Base-by-base conservation (phyloP, 2,888 invertebrate species). In the Ichneumoninae sp. region DNA sequence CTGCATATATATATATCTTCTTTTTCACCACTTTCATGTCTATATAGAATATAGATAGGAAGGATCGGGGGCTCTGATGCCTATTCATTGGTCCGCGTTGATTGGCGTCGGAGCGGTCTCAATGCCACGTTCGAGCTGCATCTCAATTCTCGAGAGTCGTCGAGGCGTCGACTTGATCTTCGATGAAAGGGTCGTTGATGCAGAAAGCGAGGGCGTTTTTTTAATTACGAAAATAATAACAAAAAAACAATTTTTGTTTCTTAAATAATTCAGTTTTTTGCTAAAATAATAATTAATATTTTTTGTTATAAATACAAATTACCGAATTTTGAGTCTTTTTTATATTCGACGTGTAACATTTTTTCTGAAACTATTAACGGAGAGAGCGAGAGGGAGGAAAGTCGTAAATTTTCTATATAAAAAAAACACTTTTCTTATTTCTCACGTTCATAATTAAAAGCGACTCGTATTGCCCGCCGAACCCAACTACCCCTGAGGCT, bases 111-210 rank as follows among this genome's bases (percentile, higher is more conserved):
- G 68, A 57, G 70, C 70, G 70, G 26, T 65, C 84, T 75, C 75
- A 79, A 79, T 84, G 81, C 81, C 71, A 71, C 75, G 84, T 57
- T 82, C 84, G 62, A 70, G 50, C 65, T 81, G 78, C 78, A 82
- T 79, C 84, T 84, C 74, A 84, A 84, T 84, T 84, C 70, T 80
- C 80, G 68, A 54, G 77, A n/a, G 50, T 60, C 69, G 19, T 44
- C 66, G 7, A 66, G 22, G 52, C 66, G 40, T 71, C 47, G 52
- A 54, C 54, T 68, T 71, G 44, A 80, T 80, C 76, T 71, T 76
- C 65, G 47, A 65, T 57, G 4, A 52, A 65, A n/a, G 50, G 75
- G 16, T 65, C 36, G 50, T 75, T 30, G 40, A 40, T 13, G 50
- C 75, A 36, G 22, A 30, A 8, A 33, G 10, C n/a, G 7, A 16